phyloP scores from a whole-genome alignment of 2,888 invertebrate species.

The Xestoiulus laeticollis region DNA sequence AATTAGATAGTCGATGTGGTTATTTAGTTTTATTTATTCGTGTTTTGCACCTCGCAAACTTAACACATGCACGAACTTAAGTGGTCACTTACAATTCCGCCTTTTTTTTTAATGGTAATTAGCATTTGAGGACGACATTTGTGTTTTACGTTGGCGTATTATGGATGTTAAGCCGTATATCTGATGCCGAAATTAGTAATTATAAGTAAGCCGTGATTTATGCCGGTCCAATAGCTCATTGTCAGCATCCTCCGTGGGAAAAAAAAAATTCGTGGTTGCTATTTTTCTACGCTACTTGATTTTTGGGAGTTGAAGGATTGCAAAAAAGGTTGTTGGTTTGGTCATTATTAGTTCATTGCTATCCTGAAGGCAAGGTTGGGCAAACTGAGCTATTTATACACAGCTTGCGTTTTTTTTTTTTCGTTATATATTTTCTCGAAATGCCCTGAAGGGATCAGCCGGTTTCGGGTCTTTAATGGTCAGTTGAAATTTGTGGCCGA shows the following conservation, averaged over 20 bases:
- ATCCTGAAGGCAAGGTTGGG: conserved; percentile 43
- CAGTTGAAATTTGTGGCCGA: neutral
- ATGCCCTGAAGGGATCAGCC: neutral
- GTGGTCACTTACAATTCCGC: neutral
- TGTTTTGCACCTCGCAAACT: neutral
- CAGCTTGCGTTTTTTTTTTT: neutral
- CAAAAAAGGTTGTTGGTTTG: conserved; percentile 33
- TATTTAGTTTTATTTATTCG: neutral
- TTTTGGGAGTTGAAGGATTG: conserved; percentile 42
- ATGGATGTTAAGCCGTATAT: neutral
- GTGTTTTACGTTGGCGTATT: neutral
- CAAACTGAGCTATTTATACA: conserved; percentile 38
- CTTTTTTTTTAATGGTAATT: neutral
- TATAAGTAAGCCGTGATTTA: conserved; percentile 24
- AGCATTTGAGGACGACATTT: conserved; percentile 14
- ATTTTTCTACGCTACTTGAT: conserved; percentile 38
- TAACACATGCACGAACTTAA: neutral
- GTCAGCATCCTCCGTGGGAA: conserved; percentile 38
- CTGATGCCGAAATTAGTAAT: conserved; percentile 16
- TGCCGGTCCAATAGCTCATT: conserved; percentile 31
- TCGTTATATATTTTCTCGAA: neutral
- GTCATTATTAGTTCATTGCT: conserved; percentile 43
- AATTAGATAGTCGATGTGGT: neutral
- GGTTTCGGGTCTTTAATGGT: conserved; percentile 16
- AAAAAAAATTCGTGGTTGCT: neutral